Evolutionary conservation across 2,113 vertebrate species (phyloP).

Genomic region (Lasiurus cinereus): DNA sequence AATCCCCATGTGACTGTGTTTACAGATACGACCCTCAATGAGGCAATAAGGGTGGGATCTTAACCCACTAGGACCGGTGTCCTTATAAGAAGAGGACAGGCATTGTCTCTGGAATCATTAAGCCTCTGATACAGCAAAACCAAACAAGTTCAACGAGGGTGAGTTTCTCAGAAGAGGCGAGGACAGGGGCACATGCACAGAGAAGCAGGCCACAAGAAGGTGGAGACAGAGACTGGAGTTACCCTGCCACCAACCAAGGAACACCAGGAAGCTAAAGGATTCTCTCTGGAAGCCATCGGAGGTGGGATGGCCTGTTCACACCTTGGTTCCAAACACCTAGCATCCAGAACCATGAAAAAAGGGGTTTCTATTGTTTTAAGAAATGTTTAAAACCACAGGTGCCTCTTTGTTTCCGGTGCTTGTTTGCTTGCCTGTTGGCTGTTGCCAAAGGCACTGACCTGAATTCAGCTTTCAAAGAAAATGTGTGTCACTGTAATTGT

Average conservation of each 20-base stretch:
- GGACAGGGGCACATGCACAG: background rate
- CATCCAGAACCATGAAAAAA: background rate
- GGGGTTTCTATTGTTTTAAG: background rate
- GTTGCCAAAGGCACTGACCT: background rate
- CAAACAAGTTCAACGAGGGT: background rate
- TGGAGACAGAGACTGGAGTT: background rate
- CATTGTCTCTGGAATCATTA: constrained; percentile 7
- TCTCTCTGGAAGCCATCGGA: background rate
- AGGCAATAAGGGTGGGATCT: background rate
- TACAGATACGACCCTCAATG: background rate
- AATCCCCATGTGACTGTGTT: background rate
- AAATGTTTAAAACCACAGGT: background rate
- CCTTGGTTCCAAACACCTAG: background rate
- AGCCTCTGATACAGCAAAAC: constrained; percentile 7
- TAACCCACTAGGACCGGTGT: background rate
- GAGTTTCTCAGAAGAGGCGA: background rate
- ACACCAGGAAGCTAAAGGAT: background rate
- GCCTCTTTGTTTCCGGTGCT: background rate
- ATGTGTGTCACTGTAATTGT: background rate
- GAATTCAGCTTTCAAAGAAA: constrained; percentile 9
- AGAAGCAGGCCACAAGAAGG: background rate
- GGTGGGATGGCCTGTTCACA: background rate
- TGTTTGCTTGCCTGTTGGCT: background rate
- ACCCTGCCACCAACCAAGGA: background rate
- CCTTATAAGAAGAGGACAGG: background rate